Base-by-base conservation (phyloP, 2,797 vertebrate species). In the Anas acuta region DNA sequence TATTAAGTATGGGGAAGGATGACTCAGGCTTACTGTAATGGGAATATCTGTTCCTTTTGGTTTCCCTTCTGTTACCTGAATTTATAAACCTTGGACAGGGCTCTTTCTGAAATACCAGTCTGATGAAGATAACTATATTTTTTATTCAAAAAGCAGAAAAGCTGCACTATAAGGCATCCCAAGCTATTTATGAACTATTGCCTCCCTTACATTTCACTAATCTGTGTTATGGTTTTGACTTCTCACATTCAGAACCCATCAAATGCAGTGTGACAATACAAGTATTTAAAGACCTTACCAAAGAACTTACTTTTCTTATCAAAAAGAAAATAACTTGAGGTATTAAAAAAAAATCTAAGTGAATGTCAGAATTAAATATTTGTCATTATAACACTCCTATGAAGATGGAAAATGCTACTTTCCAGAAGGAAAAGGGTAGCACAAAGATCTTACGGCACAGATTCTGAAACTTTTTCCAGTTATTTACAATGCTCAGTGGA, bases 131-230 rank as follows among this genome's bases (percentile, higher is more conserved):
- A 56, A 64, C 39, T 37, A 49, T 4, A 54, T 53, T 76, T 90
- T 87, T 67, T 17, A n/a, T 94, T 84, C 35, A 86, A 61, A 94
- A 89, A 89, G 15, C 16, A 67, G 39, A 65, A 91, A 60, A 88
- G 13, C 20, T 57, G 16, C 71, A 47, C 47, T 54, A 47, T 72
- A 30, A 66, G 35, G 35, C 56, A 78, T 83, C 32, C 58, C 35
- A 72, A 83, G 14, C 28, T 95, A 23, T 32, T 57, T 67, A 57
- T 61, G 49, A 87, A 28, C 49, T 60, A 9, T 8, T 14, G 9
- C 33, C 11, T 94, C 7, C 45, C 35, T 85, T 62, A 61, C 13
- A 0, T 82, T 92, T 87, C 69, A 35, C 35, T 83, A 49, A 92
- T 49, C 25, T 57, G n/a, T 4, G 3, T 80, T 64, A 65, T 5